Base-by-base conservation (phyloP, 2,797 vertebrate species). In the Sorex maritimensis region DNA sequence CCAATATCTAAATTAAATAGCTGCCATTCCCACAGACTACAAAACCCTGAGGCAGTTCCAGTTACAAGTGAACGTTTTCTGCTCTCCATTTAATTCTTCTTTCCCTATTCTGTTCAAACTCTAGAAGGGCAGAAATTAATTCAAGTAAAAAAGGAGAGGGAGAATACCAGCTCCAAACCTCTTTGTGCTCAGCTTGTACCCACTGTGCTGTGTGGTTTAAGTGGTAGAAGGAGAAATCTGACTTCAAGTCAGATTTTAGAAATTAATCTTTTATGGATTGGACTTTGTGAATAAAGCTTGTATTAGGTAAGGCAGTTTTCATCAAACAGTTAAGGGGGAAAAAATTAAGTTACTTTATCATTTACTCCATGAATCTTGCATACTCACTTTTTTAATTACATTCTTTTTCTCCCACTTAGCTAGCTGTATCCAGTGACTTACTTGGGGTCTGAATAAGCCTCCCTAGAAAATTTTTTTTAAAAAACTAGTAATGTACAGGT, bases 331-430 rank as follows among this genome's bases (percentile, higher is more conserved):
- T 81, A n/a, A 24, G 41, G 28, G 63, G 77, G 11, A 49, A 52
- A 90, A 91, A 92, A 78, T 87, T 52, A 92, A 90, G 2, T 63
- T 89, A 77, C 23, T 71, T 85, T 75, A 81, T 79, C 3, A 79
- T 78, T 80, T 0, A 69, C 13, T 52, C 7, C 14, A 52, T 5
- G 21, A 65, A 71, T 41, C 49, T 83, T 34, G 15, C 23, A 74
- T 34, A 0, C n/a, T 55, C 28, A 73, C 73, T 24, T 0, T 4
- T 52, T 63, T 71, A 81, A 2, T 38, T 61, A 74, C 26, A 72
- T 2, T 9, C 19, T 14, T 79, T 44, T 90, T n/a, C 74, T 73
- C 28, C 65, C 49, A 24, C 19, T 73, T 89, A 52, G 6, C 58
- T 23, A 44, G 74, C 78, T 63, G 69, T 15, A 80, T 63, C 17